Percentiles rank a stretch among this genome's conserved stretches.
Conservation (phyloP, 2,888 invertebrate species). For the Drosophila multiciliata region DNA sequence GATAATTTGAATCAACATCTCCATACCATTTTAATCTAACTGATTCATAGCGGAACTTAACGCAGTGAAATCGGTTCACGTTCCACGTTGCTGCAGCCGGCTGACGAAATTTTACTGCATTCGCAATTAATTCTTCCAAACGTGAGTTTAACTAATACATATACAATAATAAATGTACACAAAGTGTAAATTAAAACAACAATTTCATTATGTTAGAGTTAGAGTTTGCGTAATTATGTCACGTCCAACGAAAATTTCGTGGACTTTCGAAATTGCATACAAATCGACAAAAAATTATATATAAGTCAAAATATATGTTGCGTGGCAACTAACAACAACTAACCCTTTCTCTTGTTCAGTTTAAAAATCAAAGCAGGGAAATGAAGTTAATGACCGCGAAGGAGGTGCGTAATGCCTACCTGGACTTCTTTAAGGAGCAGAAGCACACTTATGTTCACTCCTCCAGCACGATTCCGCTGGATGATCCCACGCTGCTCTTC, state of each 20-base stretch:
- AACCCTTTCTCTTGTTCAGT: conserved; percentile 22
- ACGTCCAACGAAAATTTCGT: conserved; percentile 32
- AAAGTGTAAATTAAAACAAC: conserved; percentile 15
- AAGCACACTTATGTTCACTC: conserved; percentile 98
- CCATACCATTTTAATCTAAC: background rate
- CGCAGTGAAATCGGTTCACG: conserved; percentile 42
- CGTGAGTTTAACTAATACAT: conserved; percentile 53
- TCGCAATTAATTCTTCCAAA: conserved; percentile 55
- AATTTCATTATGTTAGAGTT: background rate
- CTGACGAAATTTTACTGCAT: conserved; percentile 71
- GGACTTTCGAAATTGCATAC: conserved; percentile 64
- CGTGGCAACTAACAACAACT: conserved; percentile 66
- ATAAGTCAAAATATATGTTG: conserved; percentile 15
- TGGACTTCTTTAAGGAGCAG: conserved; percentile 95
- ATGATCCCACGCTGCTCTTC: conserved; percentile 99
- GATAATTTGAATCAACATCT: conserved; percentile 1
- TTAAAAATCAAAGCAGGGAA: conserved; percentile 18
- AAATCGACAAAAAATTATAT: conserved; percentile 11
- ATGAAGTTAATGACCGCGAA: conserved; percentile 86
- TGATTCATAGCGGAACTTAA: conserved; percentile 37
- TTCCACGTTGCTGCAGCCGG: conserved; percentile 72
- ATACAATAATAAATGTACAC: background rate
- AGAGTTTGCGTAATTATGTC: conserved; percentile 40
- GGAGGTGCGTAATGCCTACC: conserved; percentile 93
- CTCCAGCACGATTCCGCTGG: conserved; percentile 97